phyloP scores from a whole-genome alignment of 2,888 invertebrate species.

The Prosapia bicincta region DNA sequence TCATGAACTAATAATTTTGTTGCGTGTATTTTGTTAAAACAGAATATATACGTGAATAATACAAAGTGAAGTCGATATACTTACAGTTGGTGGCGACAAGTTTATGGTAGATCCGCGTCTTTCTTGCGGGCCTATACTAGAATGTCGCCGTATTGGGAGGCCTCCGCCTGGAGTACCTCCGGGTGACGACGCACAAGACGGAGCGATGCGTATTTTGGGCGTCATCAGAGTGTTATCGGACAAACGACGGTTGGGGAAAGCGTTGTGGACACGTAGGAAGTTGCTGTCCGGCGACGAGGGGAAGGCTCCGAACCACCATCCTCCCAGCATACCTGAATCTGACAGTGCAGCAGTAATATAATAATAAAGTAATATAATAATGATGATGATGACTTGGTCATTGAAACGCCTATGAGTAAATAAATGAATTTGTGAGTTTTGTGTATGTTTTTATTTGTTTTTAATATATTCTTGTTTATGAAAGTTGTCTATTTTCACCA shows the following conservation, averaged over 20 bases:
- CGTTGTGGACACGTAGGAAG: constrained; percentile 78
- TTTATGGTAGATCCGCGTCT: constrained; percentile 79
- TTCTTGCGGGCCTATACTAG: constrained; percentile 88
- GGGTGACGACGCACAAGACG: constrained; percentile 81
- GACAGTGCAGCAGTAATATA: too few species aligned
- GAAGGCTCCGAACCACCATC: constrained; percentile 80
- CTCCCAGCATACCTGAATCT: constrained; percentile 64
- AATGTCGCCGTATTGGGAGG: constrained; percentile 82
- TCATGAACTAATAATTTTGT: too few species aligned
- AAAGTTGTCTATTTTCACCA: too few species aligned
- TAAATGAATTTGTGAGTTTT: too few species aligned
- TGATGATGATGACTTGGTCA: too few species aligned
- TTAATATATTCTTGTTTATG: too few species aligned
- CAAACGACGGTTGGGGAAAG: constrained; percentile 80
- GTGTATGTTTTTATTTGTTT: too few species aligned
- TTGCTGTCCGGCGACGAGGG: constrained; percentile 82
- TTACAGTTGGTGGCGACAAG: constrained; percentile 86
- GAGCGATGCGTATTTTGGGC: constrained; percentile 83
- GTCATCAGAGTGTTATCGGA: constrained; percentile 90
- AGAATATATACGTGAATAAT: too few species aligned
- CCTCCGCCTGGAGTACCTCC: constrained; percentile 67
- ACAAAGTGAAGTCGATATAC: too few species aligned
- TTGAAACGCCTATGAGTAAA: too few species aligned
- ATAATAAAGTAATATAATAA: too few species aligned
- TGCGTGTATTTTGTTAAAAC: too few species aligned